These are phyloP conservation scores for Philantomba maxwellii DNA, from an alignment of 2,113 vertebrate species.

Conservation along the genomic window DNA sequence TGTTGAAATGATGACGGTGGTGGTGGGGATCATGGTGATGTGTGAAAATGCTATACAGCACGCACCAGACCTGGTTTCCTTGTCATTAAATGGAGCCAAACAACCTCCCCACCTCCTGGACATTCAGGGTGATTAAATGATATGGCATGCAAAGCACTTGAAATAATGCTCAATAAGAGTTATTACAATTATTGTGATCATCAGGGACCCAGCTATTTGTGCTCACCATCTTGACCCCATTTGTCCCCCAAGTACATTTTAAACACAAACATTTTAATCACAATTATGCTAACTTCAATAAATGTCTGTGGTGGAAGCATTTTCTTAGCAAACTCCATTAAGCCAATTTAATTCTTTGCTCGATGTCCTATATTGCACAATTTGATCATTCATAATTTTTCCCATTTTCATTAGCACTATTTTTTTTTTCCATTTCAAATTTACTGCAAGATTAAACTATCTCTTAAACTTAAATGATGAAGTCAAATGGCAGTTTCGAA, in stretches of 20 bases:
- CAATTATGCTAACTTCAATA: constrained; percentile 47
- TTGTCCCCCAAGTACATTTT: not conserved
- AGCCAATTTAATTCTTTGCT: constrained; percentile 59
- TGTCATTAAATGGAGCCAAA: not conserved
- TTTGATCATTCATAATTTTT: constrained; percentile 56
- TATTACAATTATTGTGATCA: not conserved
- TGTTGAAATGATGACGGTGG: not conserved
- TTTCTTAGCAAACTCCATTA: constrained; percentile 60
- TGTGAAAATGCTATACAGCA: not conserved
- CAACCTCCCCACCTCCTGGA: not conserved
- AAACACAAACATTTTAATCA: constrained; percentile 56
- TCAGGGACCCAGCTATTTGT: not conserved
- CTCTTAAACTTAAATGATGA: constrained; percentile 30
- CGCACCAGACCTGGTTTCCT: not conserved
- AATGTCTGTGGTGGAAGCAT: constrained; percentile 34
- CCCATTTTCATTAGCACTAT: constrained; percentile 62
- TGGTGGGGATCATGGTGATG: not conserved
- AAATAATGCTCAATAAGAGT: not conserved
- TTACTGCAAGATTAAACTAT: constrained; percentile 28
- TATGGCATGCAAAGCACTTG: not conserved
- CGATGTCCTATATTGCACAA: constrained; percentile 47
- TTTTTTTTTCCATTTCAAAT: constrained; percentile 64
- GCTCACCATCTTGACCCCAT: not conserved
- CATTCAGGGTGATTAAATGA: not conserved
- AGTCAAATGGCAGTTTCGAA: constrained; percentile 25